A percentile compares a stretch with the other conserved stretches of the same genome.
phyloP scores from a whole-genome alignment of 2,888 invertebrate genomes.

The Xanthia icteritia region DNA sequence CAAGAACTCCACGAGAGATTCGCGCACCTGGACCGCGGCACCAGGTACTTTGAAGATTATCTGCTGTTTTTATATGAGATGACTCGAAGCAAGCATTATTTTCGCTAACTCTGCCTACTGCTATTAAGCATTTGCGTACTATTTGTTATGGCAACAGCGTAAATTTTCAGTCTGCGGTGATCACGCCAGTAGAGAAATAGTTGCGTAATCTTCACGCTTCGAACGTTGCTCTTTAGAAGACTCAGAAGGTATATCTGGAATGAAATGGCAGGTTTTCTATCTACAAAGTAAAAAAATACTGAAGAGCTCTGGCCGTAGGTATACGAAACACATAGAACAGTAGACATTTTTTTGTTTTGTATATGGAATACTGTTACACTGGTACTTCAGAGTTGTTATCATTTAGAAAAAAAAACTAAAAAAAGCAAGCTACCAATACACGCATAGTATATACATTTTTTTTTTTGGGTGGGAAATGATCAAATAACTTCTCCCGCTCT shows the following conservation, averaged over 20 bases:
- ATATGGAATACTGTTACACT: not conserved
- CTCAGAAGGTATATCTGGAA: not conserved
- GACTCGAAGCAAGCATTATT: slow-evolving; percentile 45
- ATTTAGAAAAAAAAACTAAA: no score
- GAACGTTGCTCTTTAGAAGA: not conserved
- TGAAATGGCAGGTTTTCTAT: not conserved
- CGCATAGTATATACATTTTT: no score
- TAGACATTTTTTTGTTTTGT: not conserved
- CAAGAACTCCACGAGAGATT: slow-evolving; percentile 83
- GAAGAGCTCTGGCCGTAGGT: not conserved
- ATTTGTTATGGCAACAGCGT: not conserved
- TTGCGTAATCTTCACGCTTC: not conserved
- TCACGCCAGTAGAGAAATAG: not conserved
- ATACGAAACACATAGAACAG: no score
- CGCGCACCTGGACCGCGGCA: slow-evolving; percentile 83
- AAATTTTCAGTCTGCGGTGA: not conserved
- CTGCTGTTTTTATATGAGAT: slow-evolving; percentile 68
- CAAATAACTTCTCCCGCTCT: no score
- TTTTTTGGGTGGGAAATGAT: no score
- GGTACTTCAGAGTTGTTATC: not conserved
- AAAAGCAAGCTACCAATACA: not conserved
- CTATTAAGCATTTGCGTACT: not conserved
- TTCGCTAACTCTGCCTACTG: not conserved
- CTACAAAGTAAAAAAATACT: not conserved
- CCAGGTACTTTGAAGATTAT: slow-evolving; percentile 76